phyloP scores from a whole-genome alignment of 2,113 vertebrate species.

The Anolis carolinensis region DNA sequence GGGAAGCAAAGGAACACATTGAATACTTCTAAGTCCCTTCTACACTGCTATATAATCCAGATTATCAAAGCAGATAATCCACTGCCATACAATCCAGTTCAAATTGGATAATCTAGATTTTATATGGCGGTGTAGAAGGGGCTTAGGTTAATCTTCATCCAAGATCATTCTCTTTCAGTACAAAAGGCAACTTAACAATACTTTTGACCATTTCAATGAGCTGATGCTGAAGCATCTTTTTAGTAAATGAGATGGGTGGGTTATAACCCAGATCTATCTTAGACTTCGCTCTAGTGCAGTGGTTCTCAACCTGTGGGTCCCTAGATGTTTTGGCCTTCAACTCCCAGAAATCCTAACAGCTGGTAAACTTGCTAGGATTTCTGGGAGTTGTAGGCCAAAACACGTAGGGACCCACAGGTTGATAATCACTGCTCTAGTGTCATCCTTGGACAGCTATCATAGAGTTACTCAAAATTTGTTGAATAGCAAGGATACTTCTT shows the following conservation, averaged over 20 bases:
- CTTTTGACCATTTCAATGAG: not conserved
- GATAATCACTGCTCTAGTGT: too few species aligned
- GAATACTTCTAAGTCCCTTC: too few species aligned
- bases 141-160: not conserved
- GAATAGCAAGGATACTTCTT: not conserved
- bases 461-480: not conserved
- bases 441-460: not conserved
- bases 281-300: conserved; percentile 20
- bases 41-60: too few species aligned
- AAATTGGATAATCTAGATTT: too few species aligned
- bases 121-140: not conserved
- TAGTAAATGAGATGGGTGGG: not conserved
- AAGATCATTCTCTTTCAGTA: not conserved
- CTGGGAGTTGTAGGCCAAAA: too few species aligned
- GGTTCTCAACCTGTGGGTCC: too few species aligned
- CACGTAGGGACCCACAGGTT: too few species aligned
- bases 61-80: too few species aligned
- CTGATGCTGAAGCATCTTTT: not conserved
- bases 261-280: not conserved
- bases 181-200: not conserved
- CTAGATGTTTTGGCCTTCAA: too few species aligned
- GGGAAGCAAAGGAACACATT: not conserved
- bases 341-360: too few species aligned
- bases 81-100: too few species aligned
- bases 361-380: too few species aligned